Evolutionary conservation across 2,113 vertebrate genomes (phyloP).

Genomic region (Dromiciops gliroides): DNA sequence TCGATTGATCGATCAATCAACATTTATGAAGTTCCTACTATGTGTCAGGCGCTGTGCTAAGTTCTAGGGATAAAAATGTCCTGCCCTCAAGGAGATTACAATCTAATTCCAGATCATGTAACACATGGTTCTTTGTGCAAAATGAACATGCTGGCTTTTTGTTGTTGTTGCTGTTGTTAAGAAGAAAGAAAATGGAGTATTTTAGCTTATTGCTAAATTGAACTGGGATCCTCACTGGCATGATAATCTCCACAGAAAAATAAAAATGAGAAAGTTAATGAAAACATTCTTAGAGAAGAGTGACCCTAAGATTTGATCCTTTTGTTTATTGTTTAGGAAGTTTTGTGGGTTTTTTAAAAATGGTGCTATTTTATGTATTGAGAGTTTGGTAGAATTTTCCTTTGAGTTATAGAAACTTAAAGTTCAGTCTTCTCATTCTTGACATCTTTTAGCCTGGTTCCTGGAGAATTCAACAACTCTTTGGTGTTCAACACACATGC

Average conservation of each 20-base stretch:
- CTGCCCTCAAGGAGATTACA: background rate
- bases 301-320: background rate
- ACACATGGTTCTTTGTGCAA: background rate
- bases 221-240: background rate
- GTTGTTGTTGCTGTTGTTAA: background rate
- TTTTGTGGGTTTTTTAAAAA: background rate
- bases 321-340: background rate
- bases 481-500: background rate
- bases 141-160: background rate
- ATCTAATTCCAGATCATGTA: background rate
- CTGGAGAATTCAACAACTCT: background rate
- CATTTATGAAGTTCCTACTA: background rate
- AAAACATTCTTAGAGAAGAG: background rate
- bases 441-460: background rate
- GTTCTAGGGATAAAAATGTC: background rate
- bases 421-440: background rate
- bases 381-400: background rate
- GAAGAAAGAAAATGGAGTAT: background rate
- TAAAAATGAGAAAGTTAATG: background rate
- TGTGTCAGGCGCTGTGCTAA: background rate
- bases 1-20: no score
- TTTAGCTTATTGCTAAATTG: background rate
- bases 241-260: background rate
- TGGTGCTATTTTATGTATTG: background rate
- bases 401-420: background rate